Percentiles rank a stretch among this genome's conserved stretches.
These are phyloP conservation scores for Habroteleia sp. DNA, from an alignment of 2,888 invertebrate genomes.

Conservation along the genomic window DNA sequence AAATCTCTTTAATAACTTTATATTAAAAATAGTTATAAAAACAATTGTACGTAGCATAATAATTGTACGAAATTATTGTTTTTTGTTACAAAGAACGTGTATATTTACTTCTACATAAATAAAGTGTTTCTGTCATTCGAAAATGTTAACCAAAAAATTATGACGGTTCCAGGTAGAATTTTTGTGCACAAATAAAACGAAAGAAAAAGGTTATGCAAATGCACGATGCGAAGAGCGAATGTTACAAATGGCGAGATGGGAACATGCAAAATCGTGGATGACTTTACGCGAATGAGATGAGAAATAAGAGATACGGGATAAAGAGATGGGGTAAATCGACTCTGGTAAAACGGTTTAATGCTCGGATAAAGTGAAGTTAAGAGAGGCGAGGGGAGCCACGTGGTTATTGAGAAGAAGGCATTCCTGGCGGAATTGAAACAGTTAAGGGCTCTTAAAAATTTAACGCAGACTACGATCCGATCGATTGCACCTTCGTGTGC, in stretches of 20 bases:
- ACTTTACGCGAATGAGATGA: constrained; percentile 56
- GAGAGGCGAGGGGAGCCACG: constrained; percentile 17
- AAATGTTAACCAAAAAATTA: no score
- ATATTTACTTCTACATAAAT: no score
- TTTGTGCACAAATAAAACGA: constrained; percentile 8
- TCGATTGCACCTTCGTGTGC: constrained; percentile 6
- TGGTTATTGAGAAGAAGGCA: constrained; percentile 34
- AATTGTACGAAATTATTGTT: no score
- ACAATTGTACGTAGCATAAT: no score
- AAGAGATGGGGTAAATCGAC: constrained; percentile 50
- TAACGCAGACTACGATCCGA: constrained; percentile 21
- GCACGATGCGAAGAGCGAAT: constrained; percentile 23
- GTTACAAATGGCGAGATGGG: constrained; percentile 37
- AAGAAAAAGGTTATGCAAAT: constrained; percentile 46
- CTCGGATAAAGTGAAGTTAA: constrained; percentile 39
- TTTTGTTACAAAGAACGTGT: no score
- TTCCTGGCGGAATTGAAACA: constrained; percentile 39
- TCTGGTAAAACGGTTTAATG: constrained; percentile 54
- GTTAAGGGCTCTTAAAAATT: constrained; percentile 41
- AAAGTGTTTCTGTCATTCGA: no score
- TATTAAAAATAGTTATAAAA: no score
- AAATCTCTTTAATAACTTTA: no score
- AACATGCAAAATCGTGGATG: constrained; percentile 49
- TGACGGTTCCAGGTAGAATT: constrained; percentile 23
- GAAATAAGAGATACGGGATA: constrained; percentile 54